Base-by-base conservation (phyloP, 2,113 vertebrate genomes). In the Limanda limanda region DNA sequence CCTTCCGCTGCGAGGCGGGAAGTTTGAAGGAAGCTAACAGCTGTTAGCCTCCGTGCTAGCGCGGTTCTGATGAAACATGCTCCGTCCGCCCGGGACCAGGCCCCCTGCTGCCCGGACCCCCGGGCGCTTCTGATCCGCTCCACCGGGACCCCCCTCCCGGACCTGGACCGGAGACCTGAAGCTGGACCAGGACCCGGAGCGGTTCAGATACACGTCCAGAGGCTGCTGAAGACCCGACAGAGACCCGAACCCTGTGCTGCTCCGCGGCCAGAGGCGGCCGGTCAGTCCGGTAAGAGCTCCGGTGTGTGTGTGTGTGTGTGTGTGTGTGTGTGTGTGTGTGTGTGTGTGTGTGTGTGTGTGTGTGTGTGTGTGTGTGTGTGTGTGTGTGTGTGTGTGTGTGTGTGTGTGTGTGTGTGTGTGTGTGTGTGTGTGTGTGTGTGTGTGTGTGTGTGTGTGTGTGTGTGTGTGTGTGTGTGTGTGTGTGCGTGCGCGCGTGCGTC, bases 1-100 rank as follows among this genome's bases (percentile, higher is more conserved):
- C 25, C 42, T 24, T 0, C 11, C 2, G 2, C 61, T 12, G 18
- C 5, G 31, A 0, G 74, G 92, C 92, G 92, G 91, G 88, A 93
- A 91, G 72, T 93, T 90, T 86, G 68, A 91, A 92, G 13, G 24
- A 0, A 2, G 23, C 21, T 37, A 27, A 17, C 18, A 7, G 47
- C 47, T 48, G 24, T 76, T 76, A 58, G 48, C 64, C 18, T n/a
- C 18, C 6, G n/a, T 56, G 76, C 68, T 68, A 58, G 20, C 20
- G 0, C 8, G 35, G 18, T 54, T 21, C 54, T 3, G 21, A 23
- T 20, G 3, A 3, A 13, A 12, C 56, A 86, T 86, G 78, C 25
- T 71, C 10, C 25, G 10, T 27, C 21, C 1, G 1, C 2, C 24
- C 13, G 14, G 63, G 21, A 56, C 42, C 68, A 9, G 37, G 63